Conservation (phyloP, 1,140 invertebrate species). For the Trinorchestia longiramus region DNA sequence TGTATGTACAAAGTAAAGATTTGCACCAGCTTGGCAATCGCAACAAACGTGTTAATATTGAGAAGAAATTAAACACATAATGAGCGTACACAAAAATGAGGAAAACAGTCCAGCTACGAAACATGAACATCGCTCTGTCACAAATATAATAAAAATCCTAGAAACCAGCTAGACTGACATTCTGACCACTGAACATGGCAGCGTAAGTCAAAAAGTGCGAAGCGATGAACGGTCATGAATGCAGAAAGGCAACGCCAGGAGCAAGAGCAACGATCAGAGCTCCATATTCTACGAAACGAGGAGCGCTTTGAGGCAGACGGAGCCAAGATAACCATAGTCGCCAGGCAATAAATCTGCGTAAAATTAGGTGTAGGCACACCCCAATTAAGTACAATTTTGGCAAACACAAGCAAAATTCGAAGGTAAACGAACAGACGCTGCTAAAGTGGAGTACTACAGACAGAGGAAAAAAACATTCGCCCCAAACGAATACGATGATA, state of each 20-base stretch:
- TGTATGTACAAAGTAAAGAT: too few relatives aligned
- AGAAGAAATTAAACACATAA: too few relatives aligned
- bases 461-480: not conserved
- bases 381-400: not conserved
- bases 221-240: not conserved
- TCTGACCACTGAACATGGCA: not conserved
- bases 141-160: too few relatives aligned
- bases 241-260: not conserved
- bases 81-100: too few relatives aligned
- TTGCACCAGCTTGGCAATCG: too few relatives aligned
- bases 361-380: not conserved
- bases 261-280: conserved; percentile 5
- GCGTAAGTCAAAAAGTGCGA: not conserved
- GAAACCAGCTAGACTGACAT: not conserved
- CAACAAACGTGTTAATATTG: too few relatives aligned
- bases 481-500: not conserved
- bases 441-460: not conserved
- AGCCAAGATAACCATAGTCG: conserved; percentile 7
- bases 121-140: too few relatives aligned
- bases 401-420: not conserved
- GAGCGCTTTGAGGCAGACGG: conserved; percentile 17
- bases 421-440: not conserved
- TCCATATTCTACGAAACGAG: not conserved
- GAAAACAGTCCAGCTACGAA: too few relatives aligned
- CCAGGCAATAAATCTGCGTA: not conserved